Conservation (phyloP, 2,888 invertebrate species). For the Reticulitermes lucifugus region DNA sequence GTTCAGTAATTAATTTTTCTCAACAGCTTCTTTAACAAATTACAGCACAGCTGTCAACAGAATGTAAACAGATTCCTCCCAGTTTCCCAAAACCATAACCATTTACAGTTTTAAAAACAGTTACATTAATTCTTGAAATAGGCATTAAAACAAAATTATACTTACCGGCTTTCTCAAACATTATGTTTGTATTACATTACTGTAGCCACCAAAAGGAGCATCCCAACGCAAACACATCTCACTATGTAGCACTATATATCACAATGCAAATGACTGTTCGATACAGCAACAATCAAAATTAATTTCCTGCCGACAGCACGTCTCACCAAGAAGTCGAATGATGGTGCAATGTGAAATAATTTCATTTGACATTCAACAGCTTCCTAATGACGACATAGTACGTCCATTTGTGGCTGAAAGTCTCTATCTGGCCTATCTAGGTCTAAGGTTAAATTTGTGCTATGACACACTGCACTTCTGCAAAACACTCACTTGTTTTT, state of each 20-base stretch:
- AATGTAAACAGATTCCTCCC: no score
- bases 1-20: not conserved
- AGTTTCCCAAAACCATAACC: no score
- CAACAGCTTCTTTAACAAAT: no score
- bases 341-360: not conserved
- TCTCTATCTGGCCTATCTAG: conserved; percentile 4
- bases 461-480: not conserved
- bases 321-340: not conserved
- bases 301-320: not conserved
- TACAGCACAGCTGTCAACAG: no score
- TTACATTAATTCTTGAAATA: no score
- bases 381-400: not conserved
- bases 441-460: not conserved
- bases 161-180: not conserved
- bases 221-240: not conserved
- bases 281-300: not conserved
- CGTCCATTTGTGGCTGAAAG: not conserved
- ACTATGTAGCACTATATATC: not conserved
- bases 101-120: no score
- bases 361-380: not conserved
- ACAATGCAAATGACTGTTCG: not conserved
- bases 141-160: not conserved
- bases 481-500: not conserved
- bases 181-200: not conserved
- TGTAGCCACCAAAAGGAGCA: not conserved